Percentiles rank a stretch among this genome's conserved stretches.
These are phyloP conservation scores for Germaria angustata DNA, from an alignment of 2,888 invertebrate genomes.

Conservation along the genomic window DNA sequence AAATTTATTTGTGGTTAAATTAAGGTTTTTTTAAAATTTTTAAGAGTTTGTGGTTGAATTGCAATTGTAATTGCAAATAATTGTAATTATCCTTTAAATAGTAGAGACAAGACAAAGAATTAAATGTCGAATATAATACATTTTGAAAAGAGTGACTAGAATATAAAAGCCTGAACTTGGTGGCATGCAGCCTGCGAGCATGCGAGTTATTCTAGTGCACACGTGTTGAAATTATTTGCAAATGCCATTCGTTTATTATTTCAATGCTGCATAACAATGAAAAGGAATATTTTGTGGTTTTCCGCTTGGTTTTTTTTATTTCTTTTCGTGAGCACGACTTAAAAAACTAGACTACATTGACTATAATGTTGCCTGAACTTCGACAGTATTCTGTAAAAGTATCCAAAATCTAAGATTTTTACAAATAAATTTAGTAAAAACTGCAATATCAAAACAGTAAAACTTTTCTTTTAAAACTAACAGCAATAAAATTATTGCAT, in stretches of 20 bases:
- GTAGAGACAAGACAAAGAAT: background rate
- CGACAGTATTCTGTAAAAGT: no score
- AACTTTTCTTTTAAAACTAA: no score
- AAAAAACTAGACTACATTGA: no score
- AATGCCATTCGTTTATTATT: conserved; percentile 43
- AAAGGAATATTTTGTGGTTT: conserved; percentile 43
- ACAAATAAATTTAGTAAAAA: no score
- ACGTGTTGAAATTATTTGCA: conserved; percentile 64
- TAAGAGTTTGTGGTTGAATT: conserved; percentile 56
- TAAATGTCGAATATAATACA: background rate
- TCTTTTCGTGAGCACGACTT: background rate
- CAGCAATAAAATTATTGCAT: no score
- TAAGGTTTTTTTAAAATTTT: conserved; percentile 1
- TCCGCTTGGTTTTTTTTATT: background rate
- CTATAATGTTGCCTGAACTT: no score
- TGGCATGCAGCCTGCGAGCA: background rate
- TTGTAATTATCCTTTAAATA: conserved; percentile 66
- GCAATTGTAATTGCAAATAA: conserved; percentile 63
- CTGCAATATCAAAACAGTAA: no score
- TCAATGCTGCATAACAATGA: background rate
- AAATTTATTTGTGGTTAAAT: conserved; percentile 56
- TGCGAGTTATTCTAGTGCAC: conserved; percentile 24
- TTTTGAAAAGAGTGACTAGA: background rate
- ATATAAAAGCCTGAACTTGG: background rate
- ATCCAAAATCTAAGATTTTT: no score